Base-by-base conservation (phyloP, 2,113 vertebrate genomes). In the Murina feae region DNA sequence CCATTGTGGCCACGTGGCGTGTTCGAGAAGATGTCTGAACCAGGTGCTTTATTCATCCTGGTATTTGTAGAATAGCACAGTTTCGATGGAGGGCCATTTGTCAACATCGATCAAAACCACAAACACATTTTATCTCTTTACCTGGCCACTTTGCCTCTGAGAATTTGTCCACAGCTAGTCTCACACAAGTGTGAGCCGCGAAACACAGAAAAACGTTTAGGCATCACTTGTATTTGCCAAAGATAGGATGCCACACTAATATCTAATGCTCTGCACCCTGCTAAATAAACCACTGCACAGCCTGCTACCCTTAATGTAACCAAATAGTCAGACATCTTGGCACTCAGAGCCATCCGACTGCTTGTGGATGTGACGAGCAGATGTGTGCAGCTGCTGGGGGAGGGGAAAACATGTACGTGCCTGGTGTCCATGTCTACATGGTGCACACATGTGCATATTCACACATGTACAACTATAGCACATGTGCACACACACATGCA, bases 301-400 rank as follows among this genome's bases (percentile, higher is more conserved):
- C 30, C 7, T 9, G 6, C 63, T 20, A 3, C 32, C 23, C 69
- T 66, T n/a, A 17, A 18, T 44, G 53, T 51, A 32, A 21, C 55
- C 39, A 86, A 91, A 44, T 25, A 5, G n/a, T n/a, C 21, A 68
- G 79, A 80, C 86, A 49, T 71, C 10, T 25, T 39, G 96, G 87
- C 86, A 75, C 74, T 79, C 23, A 11, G 47, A 91, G 49, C 55
- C 85, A 81, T 93, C 68, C 5, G 11, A 28, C 35, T 17, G 69
- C 65, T 68, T 2, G 0, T 0, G 30, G 39, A 44, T n/a, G 17
- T 92, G 55, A 47, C 42, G 76, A 95, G 72, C 9, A 37, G 23
- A 25, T 8, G 30, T 28, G 63, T 25, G 18, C 68, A 84, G 76
- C 69, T 71, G 12, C 25, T 35, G 8, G 51, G 44, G 28, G 25